Conservation (phyloP, 2,888 invertebrate species). For the Sussaba pulchella region DNA sequence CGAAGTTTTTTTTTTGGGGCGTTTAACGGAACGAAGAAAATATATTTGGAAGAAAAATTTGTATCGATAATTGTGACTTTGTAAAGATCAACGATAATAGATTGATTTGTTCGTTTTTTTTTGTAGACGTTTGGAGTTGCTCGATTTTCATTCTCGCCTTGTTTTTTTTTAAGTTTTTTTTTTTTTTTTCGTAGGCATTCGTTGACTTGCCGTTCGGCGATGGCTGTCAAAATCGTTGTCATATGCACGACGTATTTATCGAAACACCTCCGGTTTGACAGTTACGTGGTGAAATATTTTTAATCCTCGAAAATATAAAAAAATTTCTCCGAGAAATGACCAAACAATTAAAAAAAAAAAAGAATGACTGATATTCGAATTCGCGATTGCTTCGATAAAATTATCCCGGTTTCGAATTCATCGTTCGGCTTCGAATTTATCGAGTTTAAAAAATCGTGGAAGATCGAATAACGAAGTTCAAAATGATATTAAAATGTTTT, state of each 20-base stretch:
- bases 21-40: conserved; percentile 67
- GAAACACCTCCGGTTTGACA: conserved; percentile 36
- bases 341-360: too few species aligned
- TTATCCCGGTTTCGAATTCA: too few species aligned
- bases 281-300: too few species aligned
- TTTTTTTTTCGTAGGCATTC: conserved; percentile 13
- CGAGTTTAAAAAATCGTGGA: too few species aligned
- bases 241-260: conserved; percentile 21
- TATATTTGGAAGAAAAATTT: too few species aligned
- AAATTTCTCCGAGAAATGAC: too few species aligned
- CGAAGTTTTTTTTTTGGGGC: conserved; percentile 75
- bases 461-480: too few species aligned
- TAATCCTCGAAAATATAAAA: too few species aligned
- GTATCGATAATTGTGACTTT: conserved; percentile 67
- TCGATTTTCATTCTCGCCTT: conserved; percentile 14
- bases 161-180: conserved; percentile 21
- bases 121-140: conserved; percentile 2
- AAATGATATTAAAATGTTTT: too few species aligned
- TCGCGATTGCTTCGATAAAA: too few species aligned
- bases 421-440: too few species aligned
- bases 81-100: conserved; percentile 50
- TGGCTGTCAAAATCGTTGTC: conserved; percentile 10
- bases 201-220: conserved; percentile 1
- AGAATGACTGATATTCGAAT: too few species aligned
- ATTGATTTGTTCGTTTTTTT: conserved; percentile 48